Evolutionary conservation across 2,113 vertebrate genomes (phyloP).

Genomic region (Burhinus bistriatus): DNA sequence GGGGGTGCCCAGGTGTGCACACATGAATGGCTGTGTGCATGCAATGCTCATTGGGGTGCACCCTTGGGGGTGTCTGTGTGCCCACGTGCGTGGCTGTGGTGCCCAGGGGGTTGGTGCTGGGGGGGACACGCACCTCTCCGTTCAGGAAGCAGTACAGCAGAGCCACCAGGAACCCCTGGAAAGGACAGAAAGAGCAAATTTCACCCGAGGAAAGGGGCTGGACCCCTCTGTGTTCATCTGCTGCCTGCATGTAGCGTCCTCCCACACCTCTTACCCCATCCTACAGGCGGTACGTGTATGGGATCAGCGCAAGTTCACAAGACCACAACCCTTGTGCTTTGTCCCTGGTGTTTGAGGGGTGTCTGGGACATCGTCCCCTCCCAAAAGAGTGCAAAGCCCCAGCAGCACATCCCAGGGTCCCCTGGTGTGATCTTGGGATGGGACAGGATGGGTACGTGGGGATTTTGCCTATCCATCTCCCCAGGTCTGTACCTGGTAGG

Average conservation of each 20-base stretch:
- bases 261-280: not conserved
- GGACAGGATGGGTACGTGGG: not conserved
- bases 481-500: slow-evolving; percentile 52
- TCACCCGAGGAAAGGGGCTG: not conserved
- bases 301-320: not conserved
- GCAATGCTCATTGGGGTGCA: not conserved
- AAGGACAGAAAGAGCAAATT: not conserved
- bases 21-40: not conserved
- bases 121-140: slow-evolving; percentile 47
- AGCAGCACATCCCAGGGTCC: not conserved
- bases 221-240: not conserved
- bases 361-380: not conserved
- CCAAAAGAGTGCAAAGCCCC: not conserved
- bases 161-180: slow-evolving; percentile 69
- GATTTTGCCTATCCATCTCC: not conserved
- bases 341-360: not conserved
- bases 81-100: not conserved
- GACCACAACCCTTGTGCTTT: not conserved
- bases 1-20: accelerated
- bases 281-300: accelerated
- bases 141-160: slow-evolving; percentile 72
- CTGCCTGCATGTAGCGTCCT: not conserved
- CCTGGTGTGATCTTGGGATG: not conserved
- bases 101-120: not conserved
- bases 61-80: not conserved